phyloP scores from a whole-genome alignment of 2,797 vertebrate species.

The Ibycter americanus region DNA sequence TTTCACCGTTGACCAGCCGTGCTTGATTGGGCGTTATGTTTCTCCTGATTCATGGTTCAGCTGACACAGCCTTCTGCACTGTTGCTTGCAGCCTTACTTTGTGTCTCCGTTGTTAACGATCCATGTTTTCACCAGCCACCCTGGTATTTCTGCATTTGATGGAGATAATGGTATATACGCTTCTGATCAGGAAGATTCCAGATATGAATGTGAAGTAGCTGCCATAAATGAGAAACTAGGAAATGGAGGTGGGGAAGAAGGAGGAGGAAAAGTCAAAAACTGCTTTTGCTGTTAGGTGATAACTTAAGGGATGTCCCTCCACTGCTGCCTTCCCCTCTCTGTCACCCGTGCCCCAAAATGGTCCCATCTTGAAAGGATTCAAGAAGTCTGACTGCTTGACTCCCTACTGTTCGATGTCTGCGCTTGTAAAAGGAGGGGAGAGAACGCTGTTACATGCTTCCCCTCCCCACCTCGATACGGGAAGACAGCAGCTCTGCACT shows the following conservation, averaged over 20 bases:
- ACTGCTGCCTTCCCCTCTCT: background rate
- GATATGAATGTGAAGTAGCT: slow-evolving; percentile 85
- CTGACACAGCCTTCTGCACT: background rate
- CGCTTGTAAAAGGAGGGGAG: background rate
- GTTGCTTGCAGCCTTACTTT: background rate
- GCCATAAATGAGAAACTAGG: slow-evolving; percentile 89
- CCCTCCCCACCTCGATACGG: background rate
- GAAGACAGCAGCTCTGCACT: background rate
- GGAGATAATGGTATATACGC: slow-evolving; percentile 76
- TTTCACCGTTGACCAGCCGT: background rate
- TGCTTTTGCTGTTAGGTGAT: background rate
- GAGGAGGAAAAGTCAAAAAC: background rate
- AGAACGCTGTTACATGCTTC: rapidly evolving
- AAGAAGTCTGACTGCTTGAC: background rate
- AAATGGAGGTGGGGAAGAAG: background rate
- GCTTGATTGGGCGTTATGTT: rapidly evolving
- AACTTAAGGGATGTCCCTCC: background rate
- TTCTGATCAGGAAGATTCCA: slow-evolving; percentile 83
- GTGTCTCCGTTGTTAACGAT: background rate
- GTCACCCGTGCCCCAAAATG: background rate
- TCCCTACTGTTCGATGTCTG: background rate
- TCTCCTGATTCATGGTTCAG: background rate
- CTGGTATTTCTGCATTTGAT: background rate
- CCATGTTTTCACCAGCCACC: background rate
- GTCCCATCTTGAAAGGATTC: background rate